phyloP scores from a whole-genome alignment of 2,113 vertebrate genomes.

The Hyaena hyaena region DNA sequence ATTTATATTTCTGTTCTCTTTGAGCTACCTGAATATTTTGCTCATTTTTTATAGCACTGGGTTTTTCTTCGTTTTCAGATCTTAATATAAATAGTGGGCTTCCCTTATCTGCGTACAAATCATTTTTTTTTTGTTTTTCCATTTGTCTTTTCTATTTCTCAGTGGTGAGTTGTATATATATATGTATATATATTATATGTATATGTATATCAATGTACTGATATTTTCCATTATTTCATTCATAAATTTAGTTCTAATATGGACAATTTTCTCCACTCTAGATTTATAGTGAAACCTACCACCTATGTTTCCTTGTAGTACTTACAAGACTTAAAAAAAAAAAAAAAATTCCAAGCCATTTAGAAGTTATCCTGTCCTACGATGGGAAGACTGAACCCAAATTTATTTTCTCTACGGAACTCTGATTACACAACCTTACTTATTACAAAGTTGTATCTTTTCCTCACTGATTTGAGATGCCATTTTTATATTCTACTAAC shows the following conservation, averaged over 20 bases:
- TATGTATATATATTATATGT: not conserved
- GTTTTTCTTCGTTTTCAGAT: not conserved
- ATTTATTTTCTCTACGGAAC: not conserved
- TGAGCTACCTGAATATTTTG: not conserved
- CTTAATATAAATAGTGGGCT: not conserved
- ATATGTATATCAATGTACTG: not conserved
- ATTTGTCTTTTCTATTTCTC: not conserved
- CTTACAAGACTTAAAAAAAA: not conserved
- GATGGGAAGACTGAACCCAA: not conserved
- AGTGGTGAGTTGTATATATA: not conserved
- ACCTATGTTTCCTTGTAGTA: not conserved
- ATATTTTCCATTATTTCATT: slow-evolving; percentile 14
- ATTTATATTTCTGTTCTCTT: not conserved
- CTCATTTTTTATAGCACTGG: not conserved
- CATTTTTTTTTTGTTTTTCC: not conserved
- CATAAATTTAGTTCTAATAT: not conserved
- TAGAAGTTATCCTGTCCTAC: not conserved
- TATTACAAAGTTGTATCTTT: not conserved
- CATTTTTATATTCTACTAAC: not conserved
- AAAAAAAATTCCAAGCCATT: not conserved
- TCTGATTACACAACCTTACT: not conserved
- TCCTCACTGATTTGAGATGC: not conserved
- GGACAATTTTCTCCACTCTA: not conserved
- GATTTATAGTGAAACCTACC: not conserved
- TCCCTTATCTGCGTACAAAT: not conserved